These are phyloP conservation scores for Takifugu rubripes DNA, from an alignment of 2,797 vertebrate genomes.

Conservation along the genomic window DNA sequence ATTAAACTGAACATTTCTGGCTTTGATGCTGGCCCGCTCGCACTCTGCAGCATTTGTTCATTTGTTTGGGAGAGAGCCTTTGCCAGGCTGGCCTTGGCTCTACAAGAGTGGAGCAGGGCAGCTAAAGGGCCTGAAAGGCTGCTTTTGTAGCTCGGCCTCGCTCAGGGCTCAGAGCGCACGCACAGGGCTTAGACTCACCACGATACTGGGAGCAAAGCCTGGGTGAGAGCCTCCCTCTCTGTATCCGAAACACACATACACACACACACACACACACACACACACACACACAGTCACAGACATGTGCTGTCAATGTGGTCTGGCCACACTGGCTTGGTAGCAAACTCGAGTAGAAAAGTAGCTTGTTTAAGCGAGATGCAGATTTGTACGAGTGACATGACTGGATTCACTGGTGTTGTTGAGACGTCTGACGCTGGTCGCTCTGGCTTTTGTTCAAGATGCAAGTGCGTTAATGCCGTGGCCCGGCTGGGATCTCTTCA, in stretches of 20 bases:
- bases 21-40: constrained; percentile 19
- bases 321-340: constrained; percentile 35
- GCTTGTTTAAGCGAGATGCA: constrained; percentile 36
- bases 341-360: constrained; percentile 41
- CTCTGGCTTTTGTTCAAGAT: constrained; percentile 37
- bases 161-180: constrained; percentile 54
- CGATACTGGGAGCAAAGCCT: constrained; percentile 49
- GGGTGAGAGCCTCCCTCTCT: constrained; percentile 44
- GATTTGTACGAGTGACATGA: constrained; percentile 36
- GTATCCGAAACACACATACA: constrained; percentile 19
- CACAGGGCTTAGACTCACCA: constrained; percentile 67
- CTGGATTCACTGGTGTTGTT: constrained; percentile 25
- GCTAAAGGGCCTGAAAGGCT: constrained; percentile 62
- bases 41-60: constrained; percentile 27
- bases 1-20: not conserved
- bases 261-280: not conserved
- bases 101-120: constrained; percentile 55
- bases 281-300: constrained; percentile 15
- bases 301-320: constrained; percentile 32
- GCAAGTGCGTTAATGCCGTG: constrained; percentile 29
- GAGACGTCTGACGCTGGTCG: constrained; percentile 20
- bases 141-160: constrained; percentile 64
- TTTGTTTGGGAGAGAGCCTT: constrained; percentile 24
- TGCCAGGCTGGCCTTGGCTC: constrained; percentile 50
- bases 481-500: constrained; percentile 17